Evolutionary conservation across 2,797 vertebrate species (phyloP).

Genomic region (Microcaecilia unicolor): DNA sequence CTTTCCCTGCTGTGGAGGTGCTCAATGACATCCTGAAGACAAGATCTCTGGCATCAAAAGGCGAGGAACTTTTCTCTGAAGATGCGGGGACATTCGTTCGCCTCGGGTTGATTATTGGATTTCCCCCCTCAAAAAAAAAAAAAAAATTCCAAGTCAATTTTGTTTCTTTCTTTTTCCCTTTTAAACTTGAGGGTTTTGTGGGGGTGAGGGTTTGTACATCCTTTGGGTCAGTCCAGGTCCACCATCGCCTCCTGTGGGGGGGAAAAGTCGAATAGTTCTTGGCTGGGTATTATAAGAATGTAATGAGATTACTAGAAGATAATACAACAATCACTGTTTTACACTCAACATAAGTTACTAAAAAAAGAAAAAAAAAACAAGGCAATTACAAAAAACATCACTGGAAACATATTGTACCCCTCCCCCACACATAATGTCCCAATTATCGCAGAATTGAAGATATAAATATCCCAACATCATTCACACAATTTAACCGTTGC

Average conservation of each 20-base stretch:
- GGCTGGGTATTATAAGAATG: conserved; percentile 45
- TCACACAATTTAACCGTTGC: no score
- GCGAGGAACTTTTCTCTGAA: conserved; percentile 67
- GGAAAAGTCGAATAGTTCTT: conserved; percentile 50
- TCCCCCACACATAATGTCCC: no score
- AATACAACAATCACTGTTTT: neutral
- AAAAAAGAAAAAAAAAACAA: no score
- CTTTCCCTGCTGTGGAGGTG: conserved; percentile 69
- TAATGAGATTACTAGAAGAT: conserved; percentile 23
- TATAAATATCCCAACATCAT: no score
- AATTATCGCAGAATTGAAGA: no score
- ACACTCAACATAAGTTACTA: no score
- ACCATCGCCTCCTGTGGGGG: conserved; percentile 56
- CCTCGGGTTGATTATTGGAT: conserved; percentile 41
- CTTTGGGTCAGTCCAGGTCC: conserved; percentile 47
- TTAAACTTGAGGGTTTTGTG: no score
- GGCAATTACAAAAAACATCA: no score
- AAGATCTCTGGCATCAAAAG: conserved; percentile 69
- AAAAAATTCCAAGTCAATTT: conserved; percentile 16
- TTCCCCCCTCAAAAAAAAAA: conserved; percentile 14
- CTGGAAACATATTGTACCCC: no score
- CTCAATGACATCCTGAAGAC: conserved; percentile 83
- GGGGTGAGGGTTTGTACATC: no score
- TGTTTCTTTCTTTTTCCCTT: conserved; percentile 47
- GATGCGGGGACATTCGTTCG: conserved; percentile 77